phyloP scores from a whole-genome alignment of 2,113 vertebrate species.

The Urocolius indicus region DNA sequence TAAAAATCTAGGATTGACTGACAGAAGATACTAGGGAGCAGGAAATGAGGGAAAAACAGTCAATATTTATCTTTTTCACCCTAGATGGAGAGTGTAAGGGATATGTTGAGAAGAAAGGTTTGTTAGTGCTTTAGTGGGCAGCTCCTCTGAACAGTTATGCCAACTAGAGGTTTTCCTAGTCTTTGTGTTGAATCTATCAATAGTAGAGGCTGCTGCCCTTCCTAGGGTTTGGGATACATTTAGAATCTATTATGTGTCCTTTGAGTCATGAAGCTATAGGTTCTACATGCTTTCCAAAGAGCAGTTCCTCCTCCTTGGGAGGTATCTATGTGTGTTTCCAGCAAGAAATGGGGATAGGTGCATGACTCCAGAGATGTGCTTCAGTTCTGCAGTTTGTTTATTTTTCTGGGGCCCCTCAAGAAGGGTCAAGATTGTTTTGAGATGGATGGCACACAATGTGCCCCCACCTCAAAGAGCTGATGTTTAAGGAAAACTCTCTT shows the following conservation, averaged over 20 bases:
- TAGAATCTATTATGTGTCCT: fast-evolving
- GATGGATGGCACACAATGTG: background rate
- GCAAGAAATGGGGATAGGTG: background rate
- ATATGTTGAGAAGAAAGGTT: fast-evolving
- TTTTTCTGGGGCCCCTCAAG: background rate
- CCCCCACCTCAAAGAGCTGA: background rate
- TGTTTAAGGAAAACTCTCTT: conserved; percentile 10
- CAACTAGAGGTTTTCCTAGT: fast-evolving
- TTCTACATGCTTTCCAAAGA: background rate
- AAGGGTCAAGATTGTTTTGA: background rate
- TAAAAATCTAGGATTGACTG: background rate
- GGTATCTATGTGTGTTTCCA: background rate
- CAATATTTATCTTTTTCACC: fast-evolving
- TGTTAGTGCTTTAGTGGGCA: background rate
- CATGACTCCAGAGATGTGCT: fast-evolving
- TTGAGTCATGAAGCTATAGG: too few relatives aligned
- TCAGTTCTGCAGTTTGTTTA: background rate
- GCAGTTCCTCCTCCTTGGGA: background rate
- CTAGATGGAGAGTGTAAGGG: fast-evolving
- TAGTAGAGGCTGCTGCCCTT: background rate
- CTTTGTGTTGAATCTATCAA: background rate
- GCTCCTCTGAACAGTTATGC: fast-evolving
- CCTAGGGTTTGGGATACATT: background rate
- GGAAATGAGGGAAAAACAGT: fast-evolving
- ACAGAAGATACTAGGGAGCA: background rate